These are phyloP conservation scores for Pachycephus smyrnensis DNA, from an alignment of 2,888 invertebrate genomes.

Conservation along the genomic window DNA sequence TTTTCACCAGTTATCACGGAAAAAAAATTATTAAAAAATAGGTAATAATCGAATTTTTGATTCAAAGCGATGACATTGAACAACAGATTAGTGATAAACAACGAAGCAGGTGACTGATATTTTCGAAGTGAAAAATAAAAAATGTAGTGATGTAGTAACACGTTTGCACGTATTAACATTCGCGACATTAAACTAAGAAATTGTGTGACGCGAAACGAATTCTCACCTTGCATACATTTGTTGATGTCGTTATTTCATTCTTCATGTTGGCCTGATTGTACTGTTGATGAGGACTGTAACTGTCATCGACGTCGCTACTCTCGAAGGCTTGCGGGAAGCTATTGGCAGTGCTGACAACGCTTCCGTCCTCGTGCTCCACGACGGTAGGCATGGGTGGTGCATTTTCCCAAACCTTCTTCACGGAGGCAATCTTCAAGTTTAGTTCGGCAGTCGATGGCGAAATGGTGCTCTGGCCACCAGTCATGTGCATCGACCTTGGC, in stretches of 20 bases:
- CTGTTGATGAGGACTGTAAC: constrained; percentile 70
- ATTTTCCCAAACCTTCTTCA: constrained; percentile 88
- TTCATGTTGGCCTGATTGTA: constrained; percentile 69
- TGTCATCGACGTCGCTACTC: constrained; percentile 69
- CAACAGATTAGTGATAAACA: not conserved
- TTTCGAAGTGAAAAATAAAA: constrained; percentile 8
- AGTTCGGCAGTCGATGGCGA: constrained; percentile 89
- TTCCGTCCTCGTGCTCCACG: constrained; percentile 72
- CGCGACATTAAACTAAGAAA: not conserved
- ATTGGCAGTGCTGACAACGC: constrained; percentile 66
- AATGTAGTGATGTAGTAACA: constrained; percentile 52
- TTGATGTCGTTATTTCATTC: constrained; percentile 71
- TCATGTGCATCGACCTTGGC: constrained; percentile 73
- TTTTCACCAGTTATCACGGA: constrained; percentile 37
- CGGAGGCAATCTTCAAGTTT: constrained; percentile 93
- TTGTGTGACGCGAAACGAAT: constrained; percentile 16
- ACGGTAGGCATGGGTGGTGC: constrained; percentile 76
- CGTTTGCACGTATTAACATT: not conserved
- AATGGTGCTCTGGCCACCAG: constrained; percentile 78
- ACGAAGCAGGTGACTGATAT: constrained; percentile 5
- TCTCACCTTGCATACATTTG: constrained; percentile 80
- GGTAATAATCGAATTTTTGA: not conserved
- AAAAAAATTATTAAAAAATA: constrained; percentile 11
- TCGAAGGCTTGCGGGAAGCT: constrained; percentile 65
- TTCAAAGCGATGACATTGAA: constrained; percentile 16